Conservation (phyloP, 2,797 vertebrate species). For the Clarias platycephalus region DNA sequence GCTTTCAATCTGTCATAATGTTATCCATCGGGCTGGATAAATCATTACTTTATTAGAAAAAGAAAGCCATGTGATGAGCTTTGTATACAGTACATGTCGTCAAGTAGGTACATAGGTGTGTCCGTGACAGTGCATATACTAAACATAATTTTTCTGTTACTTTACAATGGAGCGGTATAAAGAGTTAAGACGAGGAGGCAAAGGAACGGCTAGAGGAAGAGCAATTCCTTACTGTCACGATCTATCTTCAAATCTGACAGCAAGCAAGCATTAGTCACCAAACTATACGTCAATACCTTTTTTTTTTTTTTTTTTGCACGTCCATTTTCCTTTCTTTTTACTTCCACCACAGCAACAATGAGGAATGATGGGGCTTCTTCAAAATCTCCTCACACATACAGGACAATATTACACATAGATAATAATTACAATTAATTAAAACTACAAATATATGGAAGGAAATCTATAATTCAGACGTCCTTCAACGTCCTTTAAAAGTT, state of each 20-base stretch:
- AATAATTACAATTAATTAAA: neutral
- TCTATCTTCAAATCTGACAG: constrained; percentile 72
- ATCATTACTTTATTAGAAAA: neutral
- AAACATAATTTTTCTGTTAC: neutral
- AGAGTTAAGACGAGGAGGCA: constrained; percentile 17
- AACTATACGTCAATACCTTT: constrained; percentile 72
- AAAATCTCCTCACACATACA: neutral
- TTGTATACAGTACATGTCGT: constrained; percentile 14
- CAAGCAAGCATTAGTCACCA: constrained; percentile 75
- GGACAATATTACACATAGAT: neutral
- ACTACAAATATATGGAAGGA: neutral
- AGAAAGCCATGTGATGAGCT: neutral
- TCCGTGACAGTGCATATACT: neutral
- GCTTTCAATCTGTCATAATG: neutral
- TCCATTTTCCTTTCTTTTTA: neutral
- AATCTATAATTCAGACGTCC: neutral
- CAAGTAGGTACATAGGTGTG: constrained; percentile 17
- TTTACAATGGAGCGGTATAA: constrained; percentile 30
- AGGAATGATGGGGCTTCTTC: constrained; percentile 2
- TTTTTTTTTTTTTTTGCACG: neutral
- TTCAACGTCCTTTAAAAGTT: neutral
- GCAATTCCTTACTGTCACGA: constrained; percentile 70
- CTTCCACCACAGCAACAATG: neutral
- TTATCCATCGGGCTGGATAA: neutral
- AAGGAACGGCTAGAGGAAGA: constrained; percentile 65